Evolutionary conservation across 2,888 invertebrate species (phyloP).

Genomic region (Mimumesa dahlbomi): DNA sequence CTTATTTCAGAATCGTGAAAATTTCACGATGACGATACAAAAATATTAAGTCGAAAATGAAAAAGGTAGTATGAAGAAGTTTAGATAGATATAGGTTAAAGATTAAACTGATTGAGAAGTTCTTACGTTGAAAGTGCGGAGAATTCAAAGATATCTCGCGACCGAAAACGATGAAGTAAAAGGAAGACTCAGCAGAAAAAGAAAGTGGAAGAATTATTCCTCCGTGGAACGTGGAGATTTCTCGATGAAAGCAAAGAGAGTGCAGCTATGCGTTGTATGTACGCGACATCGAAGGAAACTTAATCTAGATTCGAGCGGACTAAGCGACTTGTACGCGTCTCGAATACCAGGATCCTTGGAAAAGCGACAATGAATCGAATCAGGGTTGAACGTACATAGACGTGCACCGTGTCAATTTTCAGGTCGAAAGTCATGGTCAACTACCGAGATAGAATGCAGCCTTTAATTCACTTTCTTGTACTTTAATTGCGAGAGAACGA

Average conservation of each 20-base stretch:
- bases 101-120: too few species aligned
- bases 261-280: constrained; percentile 20
- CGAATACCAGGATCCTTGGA: constrained; percentile 50
- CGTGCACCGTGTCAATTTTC: constrained; percentile 26
- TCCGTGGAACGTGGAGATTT: constrained; percentile 37
- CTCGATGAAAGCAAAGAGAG: constrained; percentile 54
- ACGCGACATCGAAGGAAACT: constrained; percentile 45
- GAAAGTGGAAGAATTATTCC: constrained; percentile 41
- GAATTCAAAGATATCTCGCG: too few species aligned
- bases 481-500: too few species aligned
- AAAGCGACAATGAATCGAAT: constrained; percentile 53
- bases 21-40: too few species aligned
- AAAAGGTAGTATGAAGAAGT: too few species aligned
- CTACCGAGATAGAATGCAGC: constrained; percentile 5
- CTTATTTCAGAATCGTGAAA: too few species aligned
- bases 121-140: too few species aligned
- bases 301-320: constrained; percentile 52
- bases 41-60: too few species aligned
- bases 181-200: constrained; percentile 28
- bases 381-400: constrained; percentile 45
- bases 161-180: background rate
- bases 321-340: constrained; percentile 28
- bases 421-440: constrained; percentile 44
- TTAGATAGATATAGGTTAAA: too few species aligned
- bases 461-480: constrained; percentile 12